Percentiles rank a stretch among this genome's conserved stretches.
phyloP scores from a whole-genome alignment of 1,140 invertebrate genomes.

The Vanessa atalanta region DNA sequence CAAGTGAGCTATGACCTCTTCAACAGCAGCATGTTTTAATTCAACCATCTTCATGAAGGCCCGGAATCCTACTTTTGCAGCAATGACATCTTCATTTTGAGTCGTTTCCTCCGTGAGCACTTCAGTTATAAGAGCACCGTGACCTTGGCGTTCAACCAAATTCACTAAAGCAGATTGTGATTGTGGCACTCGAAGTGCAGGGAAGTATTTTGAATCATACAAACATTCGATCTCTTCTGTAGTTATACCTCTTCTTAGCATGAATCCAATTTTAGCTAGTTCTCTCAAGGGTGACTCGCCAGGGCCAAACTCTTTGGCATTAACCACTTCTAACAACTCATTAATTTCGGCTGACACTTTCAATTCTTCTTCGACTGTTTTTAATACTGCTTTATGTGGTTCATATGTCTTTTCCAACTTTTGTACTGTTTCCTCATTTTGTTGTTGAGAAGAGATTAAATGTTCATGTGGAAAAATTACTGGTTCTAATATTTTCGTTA shows the following conservation, averaged over 20 bases:
- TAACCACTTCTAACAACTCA: conserved; percentile 86
- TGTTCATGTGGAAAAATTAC: conserved; percentile 82
- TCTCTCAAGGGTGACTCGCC: conserved; percentile 89
- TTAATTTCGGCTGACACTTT: conserved; percentile 86
- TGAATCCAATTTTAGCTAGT: conserved; percentile 89
- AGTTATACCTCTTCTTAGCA: conserved; percentile 87
- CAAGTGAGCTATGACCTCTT: conserved; percentile 91
- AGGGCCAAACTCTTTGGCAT: conserved; percentile 89
- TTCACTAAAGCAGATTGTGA: conserved; percentile 91
- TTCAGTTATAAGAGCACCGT: conserved; percentile 89
- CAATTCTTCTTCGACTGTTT: conserved; percentile 81
- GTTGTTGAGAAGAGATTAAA: conserved; percentile 82
- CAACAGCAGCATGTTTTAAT: conserved; percentile 88
- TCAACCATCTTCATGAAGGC: conserved; percentile 93
- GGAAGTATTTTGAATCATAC: conserved; percentile 89
- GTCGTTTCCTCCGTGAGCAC: conserved; percentile 88
- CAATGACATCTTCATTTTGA: conserved; percentile 87
- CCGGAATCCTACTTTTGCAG: conserved; percentile 89
- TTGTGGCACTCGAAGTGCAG: conserved; percentile 87
- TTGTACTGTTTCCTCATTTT: conserved; percentile 81
- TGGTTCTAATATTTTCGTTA: conserved; percentile 77
- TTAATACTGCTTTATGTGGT: conserved; percentile 81
- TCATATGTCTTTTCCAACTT: conserved; percentile 82
- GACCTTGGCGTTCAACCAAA: conserved; percentile 89
- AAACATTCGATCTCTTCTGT: conserved; percentile 88